Evolutionary conservation across 2,888 invertebrate genomes (phyloP), one percentile per base, ranked within the genome.

Genomic region (Cremastobaeus sp.): DNA sequence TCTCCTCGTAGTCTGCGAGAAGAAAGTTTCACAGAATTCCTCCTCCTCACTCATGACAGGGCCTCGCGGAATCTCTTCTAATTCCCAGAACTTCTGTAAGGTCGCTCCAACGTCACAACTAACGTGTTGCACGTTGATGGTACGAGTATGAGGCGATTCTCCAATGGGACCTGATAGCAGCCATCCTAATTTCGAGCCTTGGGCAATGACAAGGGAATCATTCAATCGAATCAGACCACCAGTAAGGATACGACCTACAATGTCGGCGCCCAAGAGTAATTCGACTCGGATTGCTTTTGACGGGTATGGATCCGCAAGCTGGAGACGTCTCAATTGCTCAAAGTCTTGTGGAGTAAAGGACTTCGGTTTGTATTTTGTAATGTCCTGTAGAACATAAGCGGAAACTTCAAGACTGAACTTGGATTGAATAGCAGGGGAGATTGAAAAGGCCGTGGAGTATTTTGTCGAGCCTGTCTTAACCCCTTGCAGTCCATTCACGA

Each of bases 331-430:
- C 3, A 52, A 14, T 17, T 52, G 35, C 4, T 8, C 4, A 14
- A 37, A 11, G 1, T 25, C 1, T 8, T 2, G 8, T 8, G 21
- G 12, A 1, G 4, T 3, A 12, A 52, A n/a, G n/a, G n/a, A n/a
- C n/a, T n/a, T n/a, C n/a, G n/a, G n/a, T n/a, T n/a, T n/a, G n/a
- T n/a, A n/a, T n/a, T n/a, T n/a, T n/a, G n/a, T n/a, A n/a, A n/a
- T n/a, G n/a, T n/a, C n/a, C n/a, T n/a, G n/a, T n/a, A 52, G 1
- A 5, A 52, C 12, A 5, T 14, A 52, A 2, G 52, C 52, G 4
- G 5, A 2, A 2, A 52, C 35, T 2, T 12, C 1, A 1, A 35
- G 0, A 2, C 9, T 5, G 3, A 9, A 3, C 3, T 11, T 14
- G 2, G 43, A 43, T 1, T 9, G 5, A n/a, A 25, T 25, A 21